phyloP scores from a whole-genome alignment of 2,797 vertebrate genomes.

The Chelon labrosus region DNA sequence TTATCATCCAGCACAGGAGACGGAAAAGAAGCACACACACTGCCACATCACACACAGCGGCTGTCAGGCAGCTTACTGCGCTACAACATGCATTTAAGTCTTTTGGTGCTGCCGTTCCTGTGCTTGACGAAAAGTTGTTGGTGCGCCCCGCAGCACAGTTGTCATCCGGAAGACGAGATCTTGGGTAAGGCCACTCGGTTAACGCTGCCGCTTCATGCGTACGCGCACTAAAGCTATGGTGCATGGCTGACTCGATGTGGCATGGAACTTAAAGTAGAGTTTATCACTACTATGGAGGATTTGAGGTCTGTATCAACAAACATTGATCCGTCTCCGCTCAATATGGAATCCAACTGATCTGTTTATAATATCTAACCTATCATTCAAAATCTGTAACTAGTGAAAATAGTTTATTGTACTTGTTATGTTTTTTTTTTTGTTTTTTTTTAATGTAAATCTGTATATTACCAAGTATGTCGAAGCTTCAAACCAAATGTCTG shows the following conservation, averaged over 20 bases:
- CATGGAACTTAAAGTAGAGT: too few relatives aligned
- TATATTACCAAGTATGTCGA: background rate
- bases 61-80: slow-evolving; percentile 10
- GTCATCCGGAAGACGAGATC: slow-evolving; percentile 80
- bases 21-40: slow-evolving; percentile 1
- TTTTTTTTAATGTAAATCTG: background rate
- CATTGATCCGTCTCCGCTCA: too few relatives aligned
- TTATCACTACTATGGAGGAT: background rate
- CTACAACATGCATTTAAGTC: slow-evolving; percentile 68
- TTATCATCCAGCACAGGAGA: slow-evolving; percentile 50
- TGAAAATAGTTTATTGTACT: background rate
- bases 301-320: background rate
- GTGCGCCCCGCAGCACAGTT: slow-evolving; percentile 77
- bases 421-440: background rate
- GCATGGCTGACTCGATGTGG: background rate
- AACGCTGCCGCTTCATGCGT: background rate
- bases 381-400: background rate
- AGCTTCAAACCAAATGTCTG: background rate
- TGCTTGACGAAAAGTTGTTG: slow-evolving; percentile 65
- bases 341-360: background rate
- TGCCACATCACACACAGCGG: slow-evolving; percentile 82
- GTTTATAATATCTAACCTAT: accelerated
- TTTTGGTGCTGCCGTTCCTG: slow-evolving; percentile 69
- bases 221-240: background rate
- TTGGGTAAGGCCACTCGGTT: slow-evolving; percentile 84